Evolutionary conservation across 2,888 invertebrate species (phyloP).

Genomic region (Caenorhabditis uteleia): DNA sequence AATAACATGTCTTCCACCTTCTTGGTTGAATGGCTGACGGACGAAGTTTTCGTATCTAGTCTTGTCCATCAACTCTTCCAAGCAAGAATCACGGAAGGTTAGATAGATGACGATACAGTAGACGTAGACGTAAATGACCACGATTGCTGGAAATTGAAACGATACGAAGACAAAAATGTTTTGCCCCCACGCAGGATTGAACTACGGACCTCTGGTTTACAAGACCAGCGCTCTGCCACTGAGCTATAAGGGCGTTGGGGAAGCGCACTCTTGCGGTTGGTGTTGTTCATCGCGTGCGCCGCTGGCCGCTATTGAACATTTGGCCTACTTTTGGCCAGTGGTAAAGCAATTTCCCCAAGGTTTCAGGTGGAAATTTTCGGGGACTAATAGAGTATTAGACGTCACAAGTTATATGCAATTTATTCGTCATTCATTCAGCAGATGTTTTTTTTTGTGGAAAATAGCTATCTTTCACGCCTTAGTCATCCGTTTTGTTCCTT

Average conservation of each 20-base stretch:
- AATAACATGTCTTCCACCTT: constrained; percentile 75
- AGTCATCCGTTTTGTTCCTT: no score
- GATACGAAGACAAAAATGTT: constrained; percentile 70
- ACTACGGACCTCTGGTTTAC: constrained; percentile 50
- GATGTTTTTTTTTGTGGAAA: no score
- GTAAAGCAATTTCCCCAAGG: no score
- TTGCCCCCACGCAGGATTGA: constrained; percentile 49
- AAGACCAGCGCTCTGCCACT: constrained; percentile 51
- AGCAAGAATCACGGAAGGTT: constrained; percentile 24
- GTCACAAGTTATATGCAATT: no score
- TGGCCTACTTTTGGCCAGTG: no score
- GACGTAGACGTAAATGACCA: constrained; percentile 8
- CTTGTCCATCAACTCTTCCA: constrained; percentile 15
- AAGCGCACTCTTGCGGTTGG: no score
- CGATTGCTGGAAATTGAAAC: constrained; percentile 33
- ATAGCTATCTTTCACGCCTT: no score
- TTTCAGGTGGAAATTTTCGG: no score
- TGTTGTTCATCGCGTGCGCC: no score
- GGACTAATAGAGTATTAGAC: no score
- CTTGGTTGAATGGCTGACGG: constrained; percentile 10
- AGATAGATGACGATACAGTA: constrained; percentile 22
- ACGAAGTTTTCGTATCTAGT: constrained; percentile 13
- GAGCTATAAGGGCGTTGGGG: constrained; percentile 51
- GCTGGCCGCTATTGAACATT: no score
- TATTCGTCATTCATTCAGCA: no score